Conservation (phyloP, 2,888 invertebrate genomes). For the Lasioglossum zephyrum region DNA sequence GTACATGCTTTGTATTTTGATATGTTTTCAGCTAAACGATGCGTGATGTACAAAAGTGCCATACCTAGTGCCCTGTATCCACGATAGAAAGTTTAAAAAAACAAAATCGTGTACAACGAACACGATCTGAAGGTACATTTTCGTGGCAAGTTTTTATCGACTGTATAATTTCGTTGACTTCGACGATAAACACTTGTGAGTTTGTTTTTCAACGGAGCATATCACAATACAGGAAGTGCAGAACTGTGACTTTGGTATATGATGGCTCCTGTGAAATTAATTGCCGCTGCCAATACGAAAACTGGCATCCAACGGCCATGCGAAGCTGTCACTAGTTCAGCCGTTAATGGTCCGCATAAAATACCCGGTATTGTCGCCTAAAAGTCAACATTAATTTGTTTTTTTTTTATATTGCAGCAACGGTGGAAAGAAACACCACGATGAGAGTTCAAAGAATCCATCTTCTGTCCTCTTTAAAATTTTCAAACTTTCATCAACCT, state of each 20-base stretch:
- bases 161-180: constrained; percentile 25
- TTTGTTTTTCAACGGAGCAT: constrained; percentile 29
- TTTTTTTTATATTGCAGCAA: neutral
- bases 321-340: constrained; percentile 89
- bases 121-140: constrained; percentile 31
- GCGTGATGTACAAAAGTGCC: constrained; percentile 41
- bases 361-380: constrained; percentile 91
- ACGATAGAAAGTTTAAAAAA: constrained; percentile 19
- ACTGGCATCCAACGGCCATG: constrained; percentile 91
- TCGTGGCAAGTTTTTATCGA: constrained; percentile 21
- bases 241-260: constrained; percentile 91
- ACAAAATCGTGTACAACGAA: constrained; percentile 12
- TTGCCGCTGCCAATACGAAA: constrained; percentile 89
- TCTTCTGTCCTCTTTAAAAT: neutral
- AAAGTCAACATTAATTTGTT: constrained; percentile 37
- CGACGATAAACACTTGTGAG: constrained; percentile 16
- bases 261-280: constrained; percentile 90
- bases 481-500: neutral
- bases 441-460: neutral
- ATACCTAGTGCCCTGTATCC: constrained; percentile 25
- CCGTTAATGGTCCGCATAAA: constrained; percentile 91
- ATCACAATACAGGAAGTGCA: constrained; percentile 88
- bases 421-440: neutral
- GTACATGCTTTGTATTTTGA: constrained; percentile 47
- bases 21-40: constrained; percentile 63